Evolutionary conservation across 2,888 invertebrate species (phyloP).

Genomic region (Eilema depressum): DNA sequence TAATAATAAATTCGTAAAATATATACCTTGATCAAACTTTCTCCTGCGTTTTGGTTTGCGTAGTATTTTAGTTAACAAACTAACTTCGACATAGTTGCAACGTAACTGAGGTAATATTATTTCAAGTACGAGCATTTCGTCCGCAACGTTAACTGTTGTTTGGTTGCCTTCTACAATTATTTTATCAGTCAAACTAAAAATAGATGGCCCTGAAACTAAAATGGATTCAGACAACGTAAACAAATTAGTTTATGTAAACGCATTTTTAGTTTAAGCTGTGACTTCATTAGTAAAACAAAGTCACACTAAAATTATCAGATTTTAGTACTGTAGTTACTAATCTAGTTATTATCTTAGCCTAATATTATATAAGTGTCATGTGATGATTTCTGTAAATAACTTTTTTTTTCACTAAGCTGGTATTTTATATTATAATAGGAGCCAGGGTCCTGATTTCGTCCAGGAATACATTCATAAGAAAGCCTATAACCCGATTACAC

Average conservation of each 20-base stretch:
- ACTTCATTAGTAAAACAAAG: constrained; percentile 17
- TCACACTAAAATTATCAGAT: constrained; percentile 5
- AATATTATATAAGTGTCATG: background rate
- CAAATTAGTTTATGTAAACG: constrained; percentile 32
- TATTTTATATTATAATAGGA: background rate
- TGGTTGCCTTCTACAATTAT: constrained; percentile 5
- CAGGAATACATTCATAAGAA: no score
- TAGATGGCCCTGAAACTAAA: constrained; percentile 26
- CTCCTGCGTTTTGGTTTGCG: background rate
- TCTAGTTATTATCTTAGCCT: background rate
- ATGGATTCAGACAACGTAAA: constrained; percentile 16
- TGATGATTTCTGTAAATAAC: background rate
- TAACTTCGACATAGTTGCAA: background rate
- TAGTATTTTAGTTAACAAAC: background rate
- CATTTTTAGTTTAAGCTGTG: constrained; percentile 19
- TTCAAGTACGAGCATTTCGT: background rate
- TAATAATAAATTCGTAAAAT: no score
- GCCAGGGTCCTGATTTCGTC: no score
- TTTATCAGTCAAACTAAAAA: constrained; percentile 42
- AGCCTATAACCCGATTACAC: no score
- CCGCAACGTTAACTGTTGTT: background rate
- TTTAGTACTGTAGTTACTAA: constrained; percentile 1
- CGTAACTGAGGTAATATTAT: background rate
- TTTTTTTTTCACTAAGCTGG: background rate
- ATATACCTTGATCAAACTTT: no score